A percentile compares a stretch with the other conserved stretches of the same genome.
Evolutionary conservation across 2,113 vertebrate genomes (phyloP).

Genomic region (Anolis sagrei): DNA sequence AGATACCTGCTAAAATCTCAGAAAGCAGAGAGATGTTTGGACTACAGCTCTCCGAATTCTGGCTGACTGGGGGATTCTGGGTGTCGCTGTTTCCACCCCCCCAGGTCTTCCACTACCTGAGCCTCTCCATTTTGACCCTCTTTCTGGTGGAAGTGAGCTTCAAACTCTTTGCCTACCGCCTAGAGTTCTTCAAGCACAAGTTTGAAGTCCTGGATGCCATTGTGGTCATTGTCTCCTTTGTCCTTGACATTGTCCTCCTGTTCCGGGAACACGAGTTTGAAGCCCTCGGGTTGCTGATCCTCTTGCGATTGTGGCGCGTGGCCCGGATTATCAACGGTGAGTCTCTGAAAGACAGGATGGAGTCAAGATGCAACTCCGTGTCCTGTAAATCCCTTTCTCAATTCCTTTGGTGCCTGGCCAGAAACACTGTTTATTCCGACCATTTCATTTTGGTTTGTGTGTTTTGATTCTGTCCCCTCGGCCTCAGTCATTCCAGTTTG

Average conservation of each 20-base stretch:
- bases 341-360: rapidly evolving
- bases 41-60: neutral
- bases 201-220: conserved; percentile 93
- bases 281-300: conserved; percentile 88
- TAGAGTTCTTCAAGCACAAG: conserved; percentile 94
- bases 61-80: no score
- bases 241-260: conserved; percentile 86
- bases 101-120: conserved; percentile 93
- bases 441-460: no score
- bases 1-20: no score
- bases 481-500: neutral
- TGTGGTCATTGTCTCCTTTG: conserved; percentile 89
- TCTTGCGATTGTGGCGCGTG: conserved; percentile 95
- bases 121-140: conserved; percentile 87
- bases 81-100: neutral
- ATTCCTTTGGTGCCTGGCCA: no score
- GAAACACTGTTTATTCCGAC: neutral
- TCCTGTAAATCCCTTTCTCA: neutral
- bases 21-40: no score
- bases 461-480: neutral
- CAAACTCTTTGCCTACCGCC: conserved; percentile 86
- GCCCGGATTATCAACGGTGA: conserved; percentile 94
- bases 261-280: conserved; percentile 87
- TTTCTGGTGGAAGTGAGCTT: conserved; percentile 90
- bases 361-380: rapidly evolving